Conservation (phyloP, 2,113 vertebrate species). For the Bagarius yarrelli region DNA sequence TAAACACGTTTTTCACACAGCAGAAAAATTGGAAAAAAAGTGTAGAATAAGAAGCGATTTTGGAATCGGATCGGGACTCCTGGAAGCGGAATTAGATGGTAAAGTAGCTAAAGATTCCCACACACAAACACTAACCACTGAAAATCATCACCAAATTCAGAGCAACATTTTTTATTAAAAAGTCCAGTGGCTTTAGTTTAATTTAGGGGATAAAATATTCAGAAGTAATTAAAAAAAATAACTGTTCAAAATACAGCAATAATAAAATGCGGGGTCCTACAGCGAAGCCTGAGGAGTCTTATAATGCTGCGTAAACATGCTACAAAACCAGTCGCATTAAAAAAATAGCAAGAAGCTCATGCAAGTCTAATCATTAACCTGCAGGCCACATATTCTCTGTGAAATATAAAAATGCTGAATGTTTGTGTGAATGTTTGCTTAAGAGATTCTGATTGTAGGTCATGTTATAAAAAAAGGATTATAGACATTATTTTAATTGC, state of each 20-base stretch:
- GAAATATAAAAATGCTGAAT: slow-evolving; percentile 15
- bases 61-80: no score
- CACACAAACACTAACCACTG: no score
- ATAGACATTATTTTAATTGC: neutral
- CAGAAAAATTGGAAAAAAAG: no score
- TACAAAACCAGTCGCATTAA: slow-evolving; percentile 33
- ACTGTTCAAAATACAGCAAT: neutral
- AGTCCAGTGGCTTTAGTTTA: neutral
- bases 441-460: neutral
- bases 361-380: slow-evolving; percentile 43
- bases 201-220: neutral
- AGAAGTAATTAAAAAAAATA: neutral
- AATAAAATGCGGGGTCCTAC: neutral
- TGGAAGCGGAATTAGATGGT: no score
- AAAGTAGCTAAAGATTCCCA: no score
- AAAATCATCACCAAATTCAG: no score
- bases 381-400: neutral
- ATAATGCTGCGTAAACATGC: neutral
- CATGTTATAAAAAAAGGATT: no score
- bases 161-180: no score
- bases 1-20: no score
- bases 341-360: slow-evolving; percentile 42
- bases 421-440: neutral
- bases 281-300: neutral
- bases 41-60: no score